A percentile compares a stretch with the other conserved stretches of the same genome.
These are phyloP conservation scores for Ridgeia piscesae DNA, from an alignment of 1,140 invertebrate genomes.

Conservation along the genomic window DNA sequence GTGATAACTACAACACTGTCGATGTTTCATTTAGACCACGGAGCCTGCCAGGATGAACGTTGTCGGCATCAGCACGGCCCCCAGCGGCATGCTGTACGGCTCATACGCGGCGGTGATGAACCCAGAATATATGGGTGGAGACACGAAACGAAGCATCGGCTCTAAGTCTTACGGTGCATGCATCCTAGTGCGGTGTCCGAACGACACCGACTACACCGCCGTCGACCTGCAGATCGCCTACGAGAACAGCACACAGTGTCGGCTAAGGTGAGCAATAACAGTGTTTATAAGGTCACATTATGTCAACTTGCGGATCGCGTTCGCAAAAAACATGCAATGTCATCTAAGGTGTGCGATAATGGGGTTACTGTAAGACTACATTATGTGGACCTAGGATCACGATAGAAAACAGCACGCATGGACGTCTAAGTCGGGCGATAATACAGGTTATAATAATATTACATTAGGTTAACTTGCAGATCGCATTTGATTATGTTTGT, in stretches of 20 bases:
- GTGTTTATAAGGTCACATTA: not conserved
- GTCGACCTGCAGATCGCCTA: not conserved
- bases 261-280: not conserved
- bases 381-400: not conserved
- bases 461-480: too few relatives aligned
- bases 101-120: not conserved
- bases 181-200: not conserved
- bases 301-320: too few relatives aligned
- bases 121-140: not conserved
- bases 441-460: too few relatives aligned
- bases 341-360: too few relatives aligned
- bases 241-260: not conserved
- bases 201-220: not conserved
- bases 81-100: not conserved
- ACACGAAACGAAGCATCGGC: not conserved
- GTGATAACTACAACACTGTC: not conserved
- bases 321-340: too few relatives aligned
- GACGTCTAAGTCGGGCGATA: too few relatives aligned
- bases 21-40: not conserved
- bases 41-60: not conserved
- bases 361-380: too few relatives aligned
- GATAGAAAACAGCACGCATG: not conserved
- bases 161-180: not conserved
- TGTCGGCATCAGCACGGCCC: not conserved
- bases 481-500: too few relatives aligned